Evolutionary conservation across 2,797 vertebrate species (phyloP), one percentile per base, ranked within the genome.

Genomic region (Megaceryle alcyon): DNA sequence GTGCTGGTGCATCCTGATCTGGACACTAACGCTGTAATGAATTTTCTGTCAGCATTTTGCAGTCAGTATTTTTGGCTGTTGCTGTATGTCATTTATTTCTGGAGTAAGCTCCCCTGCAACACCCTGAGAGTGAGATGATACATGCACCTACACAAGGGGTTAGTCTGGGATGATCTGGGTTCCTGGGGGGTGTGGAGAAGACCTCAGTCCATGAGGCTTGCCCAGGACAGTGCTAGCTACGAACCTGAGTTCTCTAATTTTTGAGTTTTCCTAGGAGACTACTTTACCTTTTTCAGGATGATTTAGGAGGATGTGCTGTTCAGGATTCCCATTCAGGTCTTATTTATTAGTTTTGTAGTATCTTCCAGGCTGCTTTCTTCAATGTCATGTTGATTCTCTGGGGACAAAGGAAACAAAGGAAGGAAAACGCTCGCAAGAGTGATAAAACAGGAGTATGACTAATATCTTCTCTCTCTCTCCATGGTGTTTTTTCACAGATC

Each of bases 401-500:
- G 86, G 92, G 94, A 92, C 65, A 90, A 89, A 96, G 71, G 76
- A 82, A 97, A 93, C 60, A 84, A 91, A 96, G 81, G 76, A 92
- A 95, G 90, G 78, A 56, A 85, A 95, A 91, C 1, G 11, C 87
- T 89, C 18, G 0, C 25, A 9, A 75, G 44, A 75, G 78, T 94
- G 82, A 94, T 94, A 59, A 93, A 96, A 92, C 94, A 96, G 75
- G 88, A 92, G 26, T 14, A 82, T 94, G 90, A 91, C 87, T 95
- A 95, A 94, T 93, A 93, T 53, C 90, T 94, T 53, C 82, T 93
- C 92, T 96, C 95, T 96, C 92, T 97, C 95, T 82, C 76, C 8
- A 6, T 23, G 77, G 94, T 97, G 97, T 96, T 98, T 96, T 95
- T 96, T 96, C 92, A 97, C 96, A 96, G 97, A 97, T 98, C 97